Base-by-base conservation (phyloP, 2,888 invertebrate species). In the Ochropacha duplaris region DNA sequence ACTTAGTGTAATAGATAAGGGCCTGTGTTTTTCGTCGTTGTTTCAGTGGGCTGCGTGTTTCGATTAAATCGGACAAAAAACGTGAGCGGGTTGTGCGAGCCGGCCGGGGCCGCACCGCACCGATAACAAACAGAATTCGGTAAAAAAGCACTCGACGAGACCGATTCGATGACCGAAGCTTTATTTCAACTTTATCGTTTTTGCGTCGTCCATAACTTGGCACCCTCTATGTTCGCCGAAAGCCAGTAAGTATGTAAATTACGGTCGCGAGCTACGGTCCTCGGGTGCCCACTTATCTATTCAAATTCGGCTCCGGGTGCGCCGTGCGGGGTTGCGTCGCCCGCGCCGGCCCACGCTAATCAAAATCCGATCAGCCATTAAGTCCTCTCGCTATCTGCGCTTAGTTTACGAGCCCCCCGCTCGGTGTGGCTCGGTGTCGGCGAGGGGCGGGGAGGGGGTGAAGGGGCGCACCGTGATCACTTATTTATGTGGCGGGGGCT, bases 321-420 rank as follows among this genome's bases (percentile, higher is more conserved):
- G 84, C 83, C 84, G 83, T 82, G 87, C 84, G 84, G 86, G 83
- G 85, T 81, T 84, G 88, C 88, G 87, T 88, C 88, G 89, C 88
- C 87, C 89, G 90, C 88, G 89, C 88, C 87, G 90, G 90, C 87
- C 92, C 85, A 81, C 88, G 92, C 90, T 92, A 91, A 92, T 92
- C 92, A 92, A 92, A 92, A 92, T 90, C 92, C 92, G 92, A 92
- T 92, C 92, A 92, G 92, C 92, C 91, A 92, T 92, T 92, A 92
- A 90, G 91, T 90, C 88, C 89, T 90, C 87, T 86, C 87, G 90
- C 90, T 92, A 92, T 92, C 91, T 90, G 84, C 81, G 88, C 90
- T 90, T 88, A 89, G 91, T 91, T 92, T 91, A 92, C 92, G 92
- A 91, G 88, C 86, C n/a, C n/a, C n/a, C n/a, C n/a, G n/a, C n/a